Conservation (phyloP, 2,888 invertebrate species). For the Drosophila kokeensis region DNA sequence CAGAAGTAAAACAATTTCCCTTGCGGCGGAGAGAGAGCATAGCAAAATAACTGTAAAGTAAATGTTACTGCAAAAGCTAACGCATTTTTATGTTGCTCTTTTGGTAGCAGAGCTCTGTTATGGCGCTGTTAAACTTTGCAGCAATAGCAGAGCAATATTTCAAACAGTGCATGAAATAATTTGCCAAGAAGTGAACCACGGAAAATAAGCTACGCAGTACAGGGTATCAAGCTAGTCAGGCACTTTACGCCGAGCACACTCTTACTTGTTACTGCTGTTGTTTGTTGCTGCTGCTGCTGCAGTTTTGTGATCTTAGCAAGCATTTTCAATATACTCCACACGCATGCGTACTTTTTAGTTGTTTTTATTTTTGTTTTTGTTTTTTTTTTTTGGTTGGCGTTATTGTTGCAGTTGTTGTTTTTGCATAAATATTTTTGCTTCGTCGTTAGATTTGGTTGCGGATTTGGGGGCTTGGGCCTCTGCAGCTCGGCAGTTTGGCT, state of each 20-base stretch:
- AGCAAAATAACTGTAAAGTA: not conserved
- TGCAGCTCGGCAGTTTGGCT: slow-evolving; percentile 22
- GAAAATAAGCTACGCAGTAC: not conserved
- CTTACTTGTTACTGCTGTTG: slow-evolving; percentile 18
- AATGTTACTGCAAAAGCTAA: not conserved
- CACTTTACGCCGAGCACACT: not conserved
- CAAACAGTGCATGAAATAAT: too few species aligned
- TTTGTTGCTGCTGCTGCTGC: slow-evolving; percentile 38
- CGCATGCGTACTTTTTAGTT: slow-evolving; percentile 64
- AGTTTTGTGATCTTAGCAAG: slow-evolving; percentile 53
- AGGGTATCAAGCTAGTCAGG: slow-evolving; percentile 11
- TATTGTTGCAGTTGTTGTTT: slow-evolving; percentile 57
- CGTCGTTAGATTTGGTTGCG: slow-evolving; percentile 60
- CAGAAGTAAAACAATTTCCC: not conserved
- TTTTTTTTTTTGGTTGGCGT: slow-evolving; percentile 38
- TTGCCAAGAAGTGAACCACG: not conserved
- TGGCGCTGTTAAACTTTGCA: not conserved
- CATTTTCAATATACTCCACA: slow-evolving; percentile 51
- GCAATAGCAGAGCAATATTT: not conserved
- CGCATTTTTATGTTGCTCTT: not conserved
- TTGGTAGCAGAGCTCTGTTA: not conserved
- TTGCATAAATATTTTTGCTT: slow-evolving; percentile 79
- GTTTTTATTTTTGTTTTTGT: slow-evolving; percentile 27
- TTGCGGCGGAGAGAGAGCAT: not conserved
- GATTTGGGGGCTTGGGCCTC: slow-evolving; percentile 58